A percentile compares a stretch with the other conserved stretches of the same genome.
These are phyloP conservation scores for Collichthys lucidus DNA, from an alignment of 2,113 vertebrate species.

Conservation along the genomic window DNA sequence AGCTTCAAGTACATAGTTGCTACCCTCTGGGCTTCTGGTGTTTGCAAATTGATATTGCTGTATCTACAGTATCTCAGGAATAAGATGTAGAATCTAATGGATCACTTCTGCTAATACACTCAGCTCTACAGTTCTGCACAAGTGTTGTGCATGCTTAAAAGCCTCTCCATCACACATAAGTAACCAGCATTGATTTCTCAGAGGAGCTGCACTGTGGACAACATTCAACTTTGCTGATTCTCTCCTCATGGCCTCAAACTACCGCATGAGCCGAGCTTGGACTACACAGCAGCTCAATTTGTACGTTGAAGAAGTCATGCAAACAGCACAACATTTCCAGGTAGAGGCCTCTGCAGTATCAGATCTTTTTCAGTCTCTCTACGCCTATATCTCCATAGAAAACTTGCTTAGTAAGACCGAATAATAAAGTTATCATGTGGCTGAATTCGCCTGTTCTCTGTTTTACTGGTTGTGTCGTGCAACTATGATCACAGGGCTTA, in stretches of 20 bases:
- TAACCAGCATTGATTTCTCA: constrained; percentile 59
- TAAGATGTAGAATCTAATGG: neutral
- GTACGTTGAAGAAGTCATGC: neutral
- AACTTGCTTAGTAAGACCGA: neutral
- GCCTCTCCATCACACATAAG: constrained; percentile 50
- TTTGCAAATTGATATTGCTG: neutral
- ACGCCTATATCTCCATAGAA: neutral
- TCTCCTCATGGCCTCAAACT: constrained; percentile 10
- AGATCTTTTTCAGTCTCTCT: neutral
- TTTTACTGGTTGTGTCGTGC: constrained; percentile 29
- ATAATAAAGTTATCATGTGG: constrained; percentile 30
- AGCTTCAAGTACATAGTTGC: neutral
- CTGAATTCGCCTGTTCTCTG: constrained; percentile 2
- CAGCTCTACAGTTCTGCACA: constrained; percentile 1
- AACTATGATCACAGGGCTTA: constrained; percentile 16
- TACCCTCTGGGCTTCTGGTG: neutral
- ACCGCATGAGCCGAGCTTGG: neutral
- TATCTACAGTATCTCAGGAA: neutral
- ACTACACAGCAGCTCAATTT: neutral
- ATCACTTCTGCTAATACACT: constrained; percentile 5
- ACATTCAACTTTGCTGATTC: constrained; percentile 20
- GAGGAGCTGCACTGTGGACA: constrained; percentile 36
- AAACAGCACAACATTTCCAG: neutral
- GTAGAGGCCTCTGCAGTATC: neutral
- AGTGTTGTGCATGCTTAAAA: constrained; percentile 37